These are phyloP conservation scores for Spilogale gracilis DNA, from an alignment of 2,113 vertebrate species.

Conservation along the genomic window DNA sequence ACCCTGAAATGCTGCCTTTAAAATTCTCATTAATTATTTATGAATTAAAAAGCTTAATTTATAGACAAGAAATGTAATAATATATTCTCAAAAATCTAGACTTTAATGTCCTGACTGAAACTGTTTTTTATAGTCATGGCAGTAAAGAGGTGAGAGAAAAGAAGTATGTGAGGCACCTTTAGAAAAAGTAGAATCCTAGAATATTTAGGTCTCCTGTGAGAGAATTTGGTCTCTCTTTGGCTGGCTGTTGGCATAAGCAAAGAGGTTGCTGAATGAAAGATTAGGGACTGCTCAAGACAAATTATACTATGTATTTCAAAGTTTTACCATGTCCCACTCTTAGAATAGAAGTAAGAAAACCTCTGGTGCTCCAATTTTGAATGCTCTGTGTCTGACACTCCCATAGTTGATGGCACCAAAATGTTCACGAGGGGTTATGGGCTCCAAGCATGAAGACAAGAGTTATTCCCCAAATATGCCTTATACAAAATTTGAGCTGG, in stretches of 20 bases:
- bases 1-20: not conserved
- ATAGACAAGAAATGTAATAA: not conserved
- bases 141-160: not conserved
- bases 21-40: slow-evolving; percentile 18
- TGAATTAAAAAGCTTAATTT: not conserved
- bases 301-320: not conserved
- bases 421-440: not conserved
- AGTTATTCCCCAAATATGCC: not conserved
- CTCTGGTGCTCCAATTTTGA: not conserved
- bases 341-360: not conserved
- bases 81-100: not conserved
- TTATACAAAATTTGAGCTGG: not conserved
- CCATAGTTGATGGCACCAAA: not conserved
- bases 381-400: not conserved
- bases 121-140: not conserved
- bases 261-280: not conserved
- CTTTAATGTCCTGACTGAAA: not conserved
- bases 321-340: not conserved
- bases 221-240: not conserved
- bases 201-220: not conserved
- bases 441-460: not conserved
- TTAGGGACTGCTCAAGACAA: not conserved
- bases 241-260: not conserved
- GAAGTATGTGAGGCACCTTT: not conserved
- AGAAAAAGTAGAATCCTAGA: not conserved